A percentile compares a stretch with the other conserved stretches of the same genome.
Conservation (phyloP, 2,113 vertebrate species). For the Gallinago jamesoni region DNA sequence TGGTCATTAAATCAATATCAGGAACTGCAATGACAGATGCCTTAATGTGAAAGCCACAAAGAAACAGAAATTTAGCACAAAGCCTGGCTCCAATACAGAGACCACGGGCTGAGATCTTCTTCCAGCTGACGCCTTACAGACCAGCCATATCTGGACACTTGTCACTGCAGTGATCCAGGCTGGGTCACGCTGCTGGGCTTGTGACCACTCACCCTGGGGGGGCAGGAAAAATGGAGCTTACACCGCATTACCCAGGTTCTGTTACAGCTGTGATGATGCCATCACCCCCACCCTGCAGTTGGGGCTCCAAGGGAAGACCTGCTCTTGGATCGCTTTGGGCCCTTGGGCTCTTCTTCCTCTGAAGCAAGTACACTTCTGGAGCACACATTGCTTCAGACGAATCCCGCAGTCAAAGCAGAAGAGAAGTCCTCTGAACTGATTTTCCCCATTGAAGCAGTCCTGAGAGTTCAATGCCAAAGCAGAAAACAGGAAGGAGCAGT, state of each 20-base stretch:
- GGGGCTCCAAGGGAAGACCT: background rate
- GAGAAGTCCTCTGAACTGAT: background rate
- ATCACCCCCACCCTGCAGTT: background rate
- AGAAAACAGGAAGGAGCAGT: background rate
- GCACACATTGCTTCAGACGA: background rate
- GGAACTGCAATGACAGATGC: background rate
- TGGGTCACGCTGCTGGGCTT: background rate
- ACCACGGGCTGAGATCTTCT: background rate
- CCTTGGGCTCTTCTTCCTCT: background rate
- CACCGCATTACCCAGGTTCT: background rate
- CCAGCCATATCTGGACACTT: background rate
- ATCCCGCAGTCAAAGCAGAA: background rate
- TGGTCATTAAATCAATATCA: background rate
- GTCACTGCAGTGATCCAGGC: rapidly evolving
- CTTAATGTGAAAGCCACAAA: background rate
- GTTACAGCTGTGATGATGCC: background rate
- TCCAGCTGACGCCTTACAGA: background rate
- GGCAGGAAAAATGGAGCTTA: background rate
- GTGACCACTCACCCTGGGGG: background rate
- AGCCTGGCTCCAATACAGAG: background rate
- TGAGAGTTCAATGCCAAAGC: background rate
- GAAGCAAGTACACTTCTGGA: background rate
- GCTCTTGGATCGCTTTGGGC: background rate
- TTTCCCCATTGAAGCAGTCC: background rate
- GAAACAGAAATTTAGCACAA: background rate